Conservation (phyloP, 2,888 invertebrate genomes). For the Eledona agricola region DNA sequence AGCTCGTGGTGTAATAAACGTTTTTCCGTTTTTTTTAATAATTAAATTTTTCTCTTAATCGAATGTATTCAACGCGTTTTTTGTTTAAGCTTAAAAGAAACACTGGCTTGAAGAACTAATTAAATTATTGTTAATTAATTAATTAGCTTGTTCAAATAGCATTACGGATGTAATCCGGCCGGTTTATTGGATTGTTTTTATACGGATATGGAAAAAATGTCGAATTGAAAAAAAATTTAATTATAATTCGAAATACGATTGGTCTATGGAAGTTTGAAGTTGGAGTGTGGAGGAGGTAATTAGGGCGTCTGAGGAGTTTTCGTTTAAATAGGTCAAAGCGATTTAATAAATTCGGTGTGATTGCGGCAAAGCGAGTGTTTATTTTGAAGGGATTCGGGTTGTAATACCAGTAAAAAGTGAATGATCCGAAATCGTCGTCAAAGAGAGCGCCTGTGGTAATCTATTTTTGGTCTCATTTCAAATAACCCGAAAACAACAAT, state of each 20-base stretch:
- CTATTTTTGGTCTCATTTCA: constrained; percentile 34
- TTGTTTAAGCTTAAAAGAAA: constrained; percentile 6
- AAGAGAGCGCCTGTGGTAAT: constrained; percentile 25
- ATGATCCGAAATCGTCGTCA: constrained; percentile 25
- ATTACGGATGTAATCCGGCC: constrained; percentile 1
- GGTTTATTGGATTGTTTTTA: too few species aligned
- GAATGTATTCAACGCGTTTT: constrained; percentile 11
- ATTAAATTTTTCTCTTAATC: constrained; percentile 30
- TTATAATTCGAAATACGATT: too few species aligned
- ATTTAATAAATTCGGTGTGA: constrained; percentile 26
- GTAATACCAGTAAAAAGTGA: constrained; percentile 15
- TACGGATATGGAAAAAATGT: too few species aligned
- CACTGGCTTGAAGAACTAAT: constrained; percentile 8
- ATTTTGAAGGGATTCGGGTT: constrained; percentile 17
- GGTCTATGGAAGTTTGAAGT: too few species aligned
- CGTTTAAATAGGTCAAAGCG: constrained; percentile 26
- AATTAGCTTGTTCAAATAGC: constrained; percentile 11
- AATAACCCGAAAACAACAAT: constrained; percentile 35
- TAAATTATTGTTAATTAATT: constrained; percentile 16
- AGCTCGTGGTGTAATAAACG: constrained; percentile 20
- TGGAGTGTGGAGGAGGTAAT: too few species aligned
- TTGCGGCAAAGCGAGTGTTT: constrained; percentile 19
- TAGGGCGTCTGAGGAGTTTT: constrained; percentile 21
- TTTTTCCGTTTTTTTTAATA: constrained; percentile 29
- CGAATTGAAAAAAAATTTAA: too few species aligned